Evolutionary conservation across 2,888 invertebrate species (phyloP).

Genomic region (Sphecodes monilicornis): DNA sequence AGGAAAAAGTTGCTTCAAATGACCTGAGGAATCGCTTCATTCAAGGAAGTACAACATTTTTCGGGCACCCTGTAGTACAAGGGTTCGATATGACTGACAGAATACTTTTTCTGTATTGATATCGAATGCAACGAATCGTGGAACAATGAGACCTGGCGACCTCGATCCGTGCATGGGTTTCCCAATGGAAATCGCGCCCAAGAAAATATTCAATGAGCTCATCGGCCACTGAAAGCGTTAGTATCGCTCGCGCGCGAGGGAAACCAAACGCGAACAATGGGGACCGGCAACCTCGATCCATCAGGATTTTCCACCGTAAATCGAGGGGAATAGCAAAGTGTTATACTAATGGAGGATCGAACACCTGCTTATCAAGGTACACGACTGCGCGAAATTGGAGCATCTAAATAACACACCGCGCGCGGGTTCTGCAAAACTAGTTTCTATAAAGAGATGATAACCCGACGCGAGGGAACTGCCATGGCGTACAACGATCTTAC

Average conservation of each 20-base stretch:
- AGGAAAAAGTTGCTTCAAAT: too few relatives aligned
- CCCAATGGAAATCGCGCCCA: background rate
- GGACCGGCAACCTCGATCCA: background rate
- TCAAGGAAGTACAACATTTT: too few relatives aligned
- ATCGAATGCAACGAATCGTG: background rate
- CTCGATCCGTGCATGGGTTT: background rate
- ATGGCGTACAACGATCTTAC: background rate
- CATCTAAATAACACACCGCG: slow-evolving; percentile 18
- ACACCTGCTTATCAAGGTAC: slow-evolving; percentile 39
- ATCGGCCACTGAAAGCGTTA: background rate
- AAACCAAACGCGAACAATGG: slow-evolving; percentile 2
- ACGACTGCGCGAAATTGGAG: slow-evolving; percentile 10
- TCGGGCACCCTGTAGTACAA: too few relatives aligned
- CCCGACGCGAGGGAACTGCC: background rate
- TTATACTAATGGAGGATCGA: background rate
- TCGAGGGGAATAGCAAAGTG: slow-evolving; percentile 1
- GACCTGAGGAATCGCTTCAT: too few relatives aligned
- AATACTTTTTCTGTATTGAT: too few relatives aligned
- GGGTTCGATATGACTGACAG: too few relatives aligned
- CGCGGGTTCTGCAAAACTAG: background rate
- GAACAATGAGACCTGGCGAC: background rate
- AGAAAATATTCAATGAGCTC: slow-evolving; percentile 25
- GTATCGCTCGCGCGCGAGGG: background rate
- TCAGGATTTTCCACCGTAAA: background rate
- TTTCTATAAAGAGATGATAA: slow-evolving; percentile 19